Evolutionary conservation across 2,113 vertebrate genomes (phyloP).

Genomic region (Hypanus sabinus): DNA sequence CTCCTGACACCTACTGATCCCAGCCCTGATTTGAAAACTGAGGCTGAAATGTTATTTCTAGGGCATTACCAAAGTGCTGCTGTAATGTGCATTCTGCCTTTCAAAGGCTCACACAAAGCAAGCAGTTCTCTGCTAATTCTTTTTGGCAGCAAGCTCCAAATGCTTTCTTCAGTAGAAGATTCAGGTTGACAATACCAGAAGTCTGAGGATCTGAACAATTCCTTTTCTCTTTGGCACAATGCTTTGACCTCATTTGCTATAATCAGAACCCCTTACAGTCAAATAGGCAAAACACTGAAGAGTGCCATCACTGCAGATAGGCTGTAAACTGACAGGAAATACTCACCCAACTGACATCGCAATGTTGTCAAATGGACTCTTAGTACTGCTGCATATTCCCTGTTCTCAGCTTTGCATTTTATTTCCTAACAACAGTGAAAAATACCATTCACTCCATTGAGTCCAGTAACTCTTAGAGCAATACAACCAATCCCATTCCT

Average conservation of each 20-base stretch:
- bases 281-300: neutral
- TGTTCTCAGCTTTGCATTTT: no score
- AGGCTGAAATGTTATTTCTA: neutral
- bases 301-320: neutral
- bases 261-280: neutral
- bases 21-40: neutral
- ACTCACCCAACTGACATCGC: neutral
- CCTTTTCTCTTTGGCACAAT: conserved; percentile 11
- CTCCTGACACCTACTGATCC: neutral
- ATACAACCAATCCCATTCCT: no score
- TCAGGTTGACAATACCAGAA: conserved; percentile 5
- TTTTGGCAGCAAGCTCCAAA: conserved; percentile 16
- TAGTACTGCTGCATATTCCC: neutral
- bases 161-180: neutral
- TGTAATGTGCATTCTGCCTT: neutral
- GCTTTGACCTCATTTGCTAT: conserved; percentile 31
- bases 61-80: neutral
- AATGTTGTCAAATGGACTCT: neutral
- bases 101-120: neutral
- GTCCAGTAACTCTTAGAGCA: no score
- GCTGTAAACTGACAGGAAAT: neutral
- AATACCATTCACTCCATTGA: no score
- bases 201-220: neutral
- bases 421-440: no score
- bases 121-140: conserved; percentile 5